A percentile compares a stretch with the other conserved stretches of the same genome.
Conservation (phyloP, 2,113 vertebrate species). For the Perca fluviatilis region DNA sequence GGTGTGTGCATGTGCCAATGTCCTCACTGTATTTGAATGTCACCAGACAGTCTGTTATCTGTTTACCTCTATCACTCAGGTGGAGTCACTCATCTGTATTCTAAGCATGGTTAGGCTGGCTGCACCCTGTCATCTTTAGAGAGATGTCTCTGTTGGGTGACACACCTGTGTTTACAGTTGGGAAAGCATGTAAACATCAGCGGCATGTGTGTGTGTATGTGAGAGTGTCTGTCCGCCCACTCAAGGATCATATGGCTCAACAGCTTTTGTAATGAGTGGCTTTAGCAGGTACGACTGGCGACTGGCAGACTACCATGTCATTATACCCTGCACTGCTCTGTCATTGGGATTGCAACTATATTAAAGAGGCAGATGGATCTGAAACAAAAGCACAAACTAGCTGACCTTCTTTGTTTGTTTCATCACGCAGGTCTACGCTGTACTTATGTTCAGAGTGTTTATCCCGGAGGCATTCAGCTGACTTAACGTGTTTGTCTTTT, state of each 20-base stretch:
- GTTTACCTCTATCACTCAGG: constrained; percentile 42
- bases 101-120: constrained; percentile 41
- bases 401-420: constrained; percentile 53
- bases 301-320: constrained; percentile 66
- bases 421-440: constrained; percentile 1
- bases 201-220: constrained; percentile 5
- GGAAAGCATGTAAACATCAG: constrained; percentile 61
- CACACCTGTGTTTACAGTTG: constrained; percentile 78
- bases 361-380: constrained; percentile 58
- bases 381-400: constrained; percentile 36
- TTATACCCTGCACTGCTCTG: constrained; percentile 66
- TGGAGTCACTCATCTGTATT: constrained; percentile 42
- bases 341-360: constrained; percentile 62
- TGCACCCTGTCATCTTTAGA: constrained; percentile 25
- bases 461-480: constrained; percentile 21
- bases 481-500: constrained; percentile 46
- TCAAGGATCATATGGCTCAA: constrained; percentile 61
- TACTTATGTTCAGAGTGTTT: constrained; percentile 28
- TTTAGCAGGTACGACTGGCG: constrained; percentile 70
- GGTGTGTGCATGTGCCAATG: constrained; percentile 13
- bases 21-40: constrained; percentile 46
- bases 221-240: constrained; percentile 32
- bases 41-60: constrained; percentile 56
- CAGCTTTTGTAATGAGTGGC: constrained; percentile 72
- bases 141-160: constrained; percentile 52